These are phyloP conservation scores for Centropus bengalensis DNA, from an alignment of 2,113 vertebrate species.

Conservation along the genomic window DNA sequence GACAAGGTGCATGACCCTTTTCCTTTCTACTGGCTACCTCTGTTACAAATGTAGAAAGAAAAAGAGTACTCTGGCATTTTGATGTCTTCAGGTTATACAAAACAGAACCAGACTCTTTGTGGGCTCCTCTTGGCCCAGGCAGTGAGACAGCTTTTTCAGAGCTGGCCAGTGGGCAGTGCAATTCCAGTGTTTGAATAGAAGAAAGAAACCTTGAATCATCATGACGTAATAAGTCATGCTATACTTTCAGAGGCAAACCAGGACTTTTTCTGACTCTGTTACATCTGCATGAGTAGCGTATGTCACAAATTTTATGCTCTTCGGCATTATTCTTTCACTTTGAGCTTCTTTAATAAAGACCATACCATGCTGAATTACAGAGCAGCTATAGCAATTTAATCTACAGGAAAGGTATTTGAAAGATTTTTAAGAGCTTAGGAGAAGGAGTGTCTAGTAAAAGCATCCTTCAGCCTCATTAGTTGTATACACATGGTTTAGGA, in stretches of 20 bases:
- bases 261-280: not conserved
- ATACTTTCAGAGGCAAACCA: not conserved
- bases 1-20: not conserved
- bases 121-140: not conserved
- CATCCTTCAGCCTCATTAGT: constrained; percentile 48
- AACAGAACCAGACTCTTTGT: not conserved
- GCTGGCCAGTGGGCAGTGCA: not conserved
- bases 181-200: not conserved
- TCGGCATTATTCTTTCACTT: not conserved
- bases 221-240: not conserved
- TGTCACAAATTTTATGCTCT: not conserved
- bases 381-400: constrained; percentile 8
- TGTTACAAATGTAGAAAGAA: not conserved
- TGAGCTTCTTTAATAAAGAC: constrained; percentile 18
- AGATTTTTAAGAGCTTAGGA: constrained; percentile 42
- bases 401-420: constrained; percentile 30
- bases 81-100: not conserved
- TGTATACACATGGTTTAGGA: constrained; percentile 18
- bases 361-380: not conserved
- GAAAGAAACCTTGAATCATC: not conserved
- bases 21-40: not conserved
- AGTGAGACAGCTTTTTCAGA: not conserved
- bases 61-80: not conserved
- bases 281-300: not conserved
- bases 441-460: constrained; percentile 36